Evolutionary conservation across 2,888 invertebrate species (phyloP).

Genomic region (Clusia tigrina): DNA sequence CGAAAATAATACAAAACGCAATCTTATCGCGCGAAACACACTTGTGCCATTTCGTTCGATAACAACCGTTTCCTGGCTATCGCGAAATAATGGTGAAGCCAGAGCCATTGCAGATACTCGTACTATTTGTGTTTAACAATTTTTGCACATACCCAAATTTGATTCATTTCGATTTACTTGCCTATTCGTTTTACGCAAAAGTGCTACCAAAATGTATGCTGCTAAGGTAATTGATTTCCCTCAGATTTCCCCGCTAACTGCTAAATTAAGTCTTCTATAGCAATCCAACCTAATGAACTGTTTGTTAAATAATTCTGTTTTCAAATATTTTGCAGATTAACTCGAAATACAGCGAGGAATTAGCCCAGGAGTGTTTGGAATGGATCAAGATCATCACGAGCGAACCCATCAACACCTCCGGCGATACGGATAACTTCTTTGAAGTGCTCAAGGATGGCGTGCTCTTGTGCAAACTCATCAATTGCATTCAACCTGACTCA

Average conservation of each 20-base stretch:
- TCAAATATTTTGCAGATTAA: constrained; percentile 78
- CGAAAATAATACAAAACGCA: too few relatives aligned
- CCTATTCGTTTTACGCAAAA: neutral
- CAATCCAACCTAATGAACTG: too few relatives aligned
- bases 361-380: constrained; percentile 89
- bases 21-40: constrained; percentile 2
- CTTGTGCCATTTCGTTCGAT: neutral
- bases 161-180: neutral
- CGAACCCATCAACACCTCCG: constrained; percentile 85
- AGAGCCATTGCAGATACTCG: too few relatives aligned
- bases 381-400: constrained; percentile 90
- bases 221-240: neutral
- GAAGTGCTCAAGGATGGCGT: constrained; percentile 90
- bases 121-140: neutral
- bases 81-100: neutral
- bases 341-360: constrained; percentile 95
- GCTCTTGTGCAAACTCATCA: constrained; percentile 88
- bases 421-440: constrained; percentile 94
- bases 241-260: neutral
- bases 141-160: neutral
- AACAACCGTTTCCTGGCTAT: neutral
- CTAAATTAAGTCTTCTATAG: too few relatives aligned
- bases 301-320: too few relatives aligned
- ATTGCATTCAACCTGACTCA: constrained; percentile 82
- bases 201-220: neutral